phyloP scores from a whole-genome alignment of 1,140 invertebrate genomes.

The Scaptomyza hsui region DNA sequence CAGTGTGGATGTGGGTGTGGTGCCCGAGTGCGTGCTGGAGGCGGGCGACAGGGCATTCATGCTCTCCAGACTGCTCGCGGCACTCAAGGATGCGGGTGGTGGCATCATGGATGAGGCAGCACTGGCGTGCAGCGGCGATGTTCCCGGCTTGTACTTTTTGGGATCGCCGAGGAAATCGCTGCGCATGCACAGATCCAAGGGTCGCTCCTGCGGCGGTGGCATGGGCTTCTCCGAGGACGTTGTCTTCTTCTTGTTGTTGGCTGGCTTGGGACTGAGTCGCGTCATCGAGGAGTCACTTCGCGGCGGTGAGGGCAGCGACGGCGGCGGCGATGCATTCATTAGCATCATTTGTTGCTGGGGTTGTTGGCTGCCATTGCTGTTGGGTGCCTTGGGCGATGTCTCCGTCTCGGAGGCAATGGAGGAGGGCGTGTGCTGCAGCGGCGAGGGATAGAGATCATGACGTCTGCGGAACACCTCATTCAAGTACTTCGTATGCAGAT shows the following conservation, averaged over 20 bases:
- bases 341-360: slow-evolving; percentile 24
- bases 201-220: slow-evolving; percentile 90
- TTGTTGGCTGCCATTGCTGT: slow-evolving; percentile 8
- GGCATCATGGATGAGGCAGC: slow-evolving; percentile 73
- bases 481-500: slow-evolving; percentile 90
- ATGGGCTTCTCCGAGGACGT: slow-evolving; percentile 66
- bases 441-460: slow-evolving; percentile 89
- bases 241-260: slow-evolving; percentile 67
- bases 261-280: slow-evolving; percentile 53
- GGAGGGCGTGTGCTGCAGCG: slow-evolving; percentile 78
- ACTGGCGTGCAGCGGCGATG: slow-evolving; percentile 83
- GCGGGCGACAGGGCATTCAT: slow-evolving; percentile 75
- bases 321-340: slow-evolving; percentile 68
- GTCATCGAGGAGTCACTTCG: slow-evolving; percentile 73
- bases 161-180: slow-evolving; percentile 54
- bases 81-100: slow-evolving; percentile 76
- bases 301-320: slow-evolving; percentile 78
- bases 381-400: slow-evolving; percentile 56
- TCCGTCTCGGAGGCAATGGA: slow-evolving; percentile 78
- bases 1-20: slow-evolving; percentile 51
- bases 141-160: slow-evolving; percentile 66
- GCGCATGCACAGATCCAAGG: slow-evolving; percentile 91
- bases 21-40: slow-evolving; percentile 65
- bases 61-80: slow-evolving; percentile 71
- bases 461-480: slow-evolving; percentile 88